phyloP scores from a whole-genome alignment of 2,888 invertebrate species.

The Podotricha telesiphe region DNA sequence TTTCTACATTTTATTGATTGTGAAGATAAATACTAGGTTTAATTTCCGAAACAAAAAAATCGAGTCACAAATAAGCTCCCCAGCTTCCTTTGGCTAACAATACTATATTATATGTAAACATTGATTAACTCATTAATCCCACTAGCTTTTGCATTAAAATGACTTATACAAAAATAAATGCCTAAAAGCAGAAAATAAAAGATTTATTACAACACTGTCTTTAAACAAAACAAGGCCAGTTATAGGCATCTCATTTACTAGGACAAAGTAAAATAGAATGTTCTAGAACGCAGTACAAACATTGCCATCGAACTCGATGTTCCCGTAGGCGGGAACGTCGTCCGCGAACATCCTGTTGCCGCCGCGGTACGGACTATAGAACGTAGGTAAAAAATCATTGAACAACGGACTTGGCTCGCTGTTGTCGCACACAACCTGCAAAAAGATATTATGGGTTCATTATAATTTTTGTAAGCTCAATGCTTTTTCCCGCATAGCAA shows the following conservation, averaged over 20 bases:
- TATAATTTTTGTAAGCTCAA: too few species aligned
- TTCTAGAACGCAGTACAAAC: constrained; percentile 73
- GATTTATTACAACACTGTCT: too few species aligned
- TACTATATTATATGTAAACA: too few species aligned
- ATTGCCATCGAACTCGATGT: constrained; percentile 74
- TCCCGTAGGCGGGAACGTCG: constrained; percentile 56
- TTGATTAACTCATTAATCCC: too few species aligned
- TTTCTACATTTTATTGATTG: too few species aligned
- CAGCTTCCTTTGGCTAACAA: too few species aligned
- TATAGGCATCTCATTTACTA: neutral
- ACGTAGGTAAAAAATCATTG: constrained; percentile 76
- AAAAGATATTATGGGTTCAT: constrained; percentile 22
- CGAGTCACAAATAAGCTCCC: too few species aligned
- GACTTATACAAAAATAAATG: too few species aligned
- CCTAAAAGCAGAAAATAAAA: neutral
- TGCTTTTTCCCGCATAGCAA: too few species aligned
- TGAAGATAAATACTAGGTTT: too few species aligned
- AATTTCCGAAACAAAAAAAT: too few species aligned
- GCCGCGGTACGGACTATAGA: constrained; percentile 71
- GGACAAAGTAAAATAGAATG: neutral
- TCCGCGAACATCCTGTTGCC: constrained; percentile 56
- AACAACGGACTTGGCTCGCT: constrained; percentile 66
- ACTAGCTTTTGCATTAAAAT: too few species aligned
- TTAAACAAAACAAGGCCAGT: neutral
- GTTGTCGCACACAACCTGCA: constrained; percentile 73